Conservation (phyloP, 2,888 invertebrate genomes). For the Watsonalla cultraria region DNA sequence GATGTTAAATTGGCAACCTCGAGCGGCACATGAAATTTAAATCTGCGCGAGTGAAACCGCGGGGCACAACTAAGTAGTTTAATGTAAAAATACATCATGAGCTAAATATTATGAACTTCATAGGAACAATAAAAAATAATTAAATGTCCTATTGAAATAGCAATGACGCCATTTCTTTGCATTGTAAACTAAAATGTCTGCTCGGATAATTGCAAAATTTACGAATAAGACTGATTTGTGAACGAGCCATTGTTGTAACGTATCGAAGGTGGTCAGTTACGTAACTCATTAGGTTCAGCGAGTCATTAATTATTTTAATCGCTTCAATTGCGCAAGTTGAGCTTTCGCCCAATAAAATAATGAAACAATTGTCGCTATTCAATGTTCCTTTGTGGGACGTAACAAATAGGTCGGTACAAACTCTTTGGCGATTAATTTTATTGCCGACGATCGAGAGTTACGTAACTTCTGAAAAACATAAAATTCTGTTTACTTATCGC, state of each 20-base stretch:
- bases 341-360: constrained; percentile 72
- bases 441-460: constrained; percentile 38
- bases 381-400: constrained; percentile 56
- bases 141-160: no score
- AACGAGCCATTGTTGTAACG: constrained; percentile 31
- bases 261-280: constrained; percentile 44
- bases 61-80: no score
- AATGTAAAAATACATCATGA: no score
- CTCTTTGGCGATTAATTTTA: constrained; percentile 42
- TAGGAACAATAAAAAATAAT: no score
- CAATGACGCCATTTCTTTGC: no score
- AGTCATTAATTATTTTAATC: constrained; percentile 70
- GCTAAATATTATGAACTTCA: no score
- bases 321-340: constrained; percentile 62
- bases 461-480: constrained; percentile 8
- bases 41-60: no score
- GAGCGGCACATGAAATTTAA: no score
- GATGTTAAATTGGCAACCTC: no score
- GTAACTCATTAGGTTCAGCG: constrained; percentile 57
- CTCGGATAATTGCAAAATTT: constrained; percentile 2
- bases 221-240: constrained; percentile 11
- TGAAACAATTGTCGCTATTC: constrained; percentile 63
- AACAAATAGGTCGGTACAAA: constrained; percentile 37
- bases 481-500: neutral
- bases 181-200: neutral